phyloP scores from a whole-genome alignment of 2,797 vertebrate genomes.

The Betta splendens region DNA sequence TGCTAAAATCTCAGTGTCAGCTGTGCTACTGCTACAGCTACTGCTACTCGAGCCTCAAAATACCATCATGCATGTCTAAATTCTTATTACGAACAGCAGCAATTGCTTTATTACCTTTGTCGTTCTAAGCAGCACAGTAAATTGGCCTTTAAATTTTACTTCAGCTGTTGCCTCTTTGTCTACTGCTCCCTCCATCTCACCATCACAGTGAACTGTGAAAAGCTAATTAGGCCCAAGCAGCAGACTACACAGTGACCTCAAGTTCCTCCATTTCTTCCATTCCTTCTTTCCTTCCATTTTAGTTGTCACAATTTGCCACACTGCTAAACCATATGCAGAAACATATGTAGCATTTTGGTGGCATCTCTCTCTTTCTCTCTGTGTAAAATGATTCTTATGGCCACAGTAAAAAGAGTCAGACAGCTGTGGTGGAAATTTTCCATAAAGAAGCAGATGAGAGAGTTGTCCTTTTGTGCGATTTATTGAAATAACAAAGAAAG shows the following conservation, averaged over 20 bases:
- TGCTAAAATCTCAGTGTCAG: slow-evolving; percentile 27
- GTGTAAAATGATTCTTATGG: slow-evolving; percentile 14
- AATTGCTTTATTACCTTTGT: slow-evolving; percentile 48
- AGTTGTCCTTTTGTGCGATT: too few relatives aligned
- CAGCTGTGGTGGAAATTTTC: too few relatives aligned
- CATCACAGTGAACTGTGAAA: slow-evolving; percentile 34
- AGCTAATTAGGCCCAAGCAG: slow-evolving; percentile 49
- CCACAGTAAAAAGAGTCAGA: slow-evolving; percentile 2
- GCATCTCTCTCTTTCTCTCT: slow-evolving; percentile 33
- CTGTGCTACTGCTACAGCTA: slow-evolving; percentile 13
- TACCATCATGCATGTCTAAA: slow-evolving; percentile 36
- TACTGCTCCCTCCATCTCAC: slow-evolving; percentile 5
- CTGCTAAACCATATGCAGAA: slow-evolving; percentile 22
- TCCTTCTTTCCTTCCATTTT: slow-evolving; percentile 25
- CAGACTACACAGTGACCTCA: slow-evolving; percentile 49
- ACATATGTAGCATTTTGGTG: slow-evolving; percentile 21
- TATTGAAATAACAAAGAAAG: too few relatives aligned
- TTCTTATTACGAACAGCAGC: slow-evolving; percentile 20
- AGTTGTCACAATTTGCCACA: slow-evolving; percentile 30
- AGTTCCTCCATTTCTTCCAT: slow-evolving; percentile 18
- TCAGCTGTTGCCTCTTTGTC: slow-evolving; percentile 11
- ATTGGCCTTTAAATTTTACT: slow-evolving; percentile 27
- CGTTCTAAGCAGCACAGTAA: slow-evolving; percentile 28
- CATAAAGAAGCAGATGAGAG: too few relatives aligned
- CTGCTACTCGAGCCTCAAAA: slow-evolving; percentile 20